These are phyloP conservation scores for Monoplex corrugatus DNA, from an alignment of 2,888 invertebrate species.

Conservation along the genomic window DNA sequence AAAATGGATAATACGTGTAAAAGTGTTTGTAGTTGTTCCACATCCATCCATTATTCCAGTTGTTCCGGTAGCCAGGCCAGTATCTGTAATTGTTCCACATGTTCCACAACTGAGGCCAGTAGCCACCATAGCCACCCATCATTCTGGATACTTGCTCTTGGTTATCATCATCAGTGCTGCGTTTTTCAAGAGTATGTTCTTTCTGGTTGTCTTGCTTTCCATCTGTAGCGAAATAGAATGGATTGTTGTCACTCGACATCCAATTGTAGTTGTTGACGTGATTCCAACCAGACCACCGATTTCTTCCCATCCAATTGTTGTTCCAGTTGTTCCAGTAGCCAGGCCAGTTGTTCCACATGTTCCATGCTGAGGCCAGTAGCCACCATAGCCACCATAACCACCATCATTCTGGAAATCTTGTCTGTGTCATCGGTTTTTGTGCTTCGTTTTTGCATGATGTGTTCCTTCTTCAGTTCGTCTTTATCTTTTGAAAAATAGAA, in stretches of 20 bases:
- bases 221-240: not conserved
- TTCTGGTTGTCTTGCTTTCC: not conserved
- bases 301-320: not conserved
- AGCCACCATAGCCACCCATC: conserved; percentile 33
- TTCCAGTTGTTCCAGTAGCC: not conserved
- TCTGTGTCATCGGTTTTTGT: not conserved
- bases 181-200: not conserved
- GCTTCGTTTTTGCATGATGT: conserved; percentile 9
- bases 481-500: not conserved
- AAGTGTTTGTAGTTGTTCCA: not conserved
- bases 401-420: conserved; percentile 27
- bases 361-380: conserved; percentile 7
- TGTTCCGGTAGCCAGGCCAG: conserved; percentile 14
- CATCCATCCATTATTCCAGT: not conserved
- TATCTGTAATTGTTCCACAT: conserved; percentile 30
- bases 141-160: not conserved
- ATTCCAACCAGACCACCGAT: too few species aligned
- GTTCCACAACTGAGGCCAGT: conserved; percentile 39
- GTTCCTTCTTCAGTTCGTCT: not conserved
- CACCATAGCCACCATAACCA: conserved; percentile 17
- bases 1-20: not conserved
- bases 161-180: not conserved
- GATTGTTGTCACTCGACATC: not conserved
- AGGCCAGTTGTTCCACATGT: conserved; percentile 20
- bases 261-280: too few species aligned